Conservation (phyloP, 2,888 invertebrate species). For the Platycheirus albimanus region DNA sequence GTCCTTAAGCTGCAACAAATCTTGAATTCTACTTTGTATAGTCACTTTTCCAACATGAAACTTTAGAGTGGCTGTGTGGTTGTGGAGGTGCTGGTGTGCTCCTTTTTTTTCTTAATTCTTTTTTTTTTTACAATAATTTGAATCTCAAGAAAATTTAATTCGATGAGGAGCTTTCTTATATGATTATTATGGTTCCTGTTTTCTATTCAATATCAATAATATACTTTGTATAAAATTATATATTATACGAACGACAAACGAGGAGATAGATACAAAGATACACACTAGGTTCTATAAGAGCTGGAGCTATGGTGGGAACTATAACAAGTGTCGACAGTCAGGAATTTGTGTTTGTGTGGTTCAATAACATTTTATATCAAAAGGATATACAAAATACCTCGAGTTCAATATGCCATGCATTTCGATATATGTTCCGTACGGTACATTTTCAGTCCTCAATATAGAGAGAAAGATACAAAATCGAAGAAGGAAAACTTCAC, state of each 20-base stretch:
- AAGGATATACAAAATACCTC: slow-evolving; percentile 36
- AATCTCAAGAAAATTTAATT: slow-evolving; percentile 54
- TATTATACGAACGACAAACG: slow-evolving; percentile 26
- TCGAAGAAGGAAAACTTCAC: slow-evolving; percentile 30
- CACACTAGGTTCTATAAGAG: not conserved
- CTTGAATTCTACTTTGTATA: slow-evolving; percentile 35
- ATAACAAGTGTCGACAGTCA: slow-evolving; percentile 68
- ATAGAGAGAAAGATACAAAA: slow-evolving; percentile 30
- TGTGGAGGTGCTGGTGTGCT: not conserved
- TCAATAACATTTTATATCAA: slow-evolving; percentile 68
- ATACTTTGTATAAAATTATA: not conserved
- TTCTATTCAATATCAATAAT: slow-evolving; percentile 51
- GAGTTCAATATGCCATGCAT: slow-evolving; percentile 59
- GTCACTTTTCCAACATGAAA: slow-evolving; percentile 4
- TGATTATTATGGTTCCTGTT: slow-evolving; percentile 29
- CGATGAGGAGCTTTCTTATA: slow-evolving; percentile 17
- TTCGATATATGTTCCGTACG: slow-evolving; percentile 23
- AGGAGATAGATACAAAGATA: not conserved
- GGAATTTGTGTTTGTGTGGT: slow-evolving; percentile 50
- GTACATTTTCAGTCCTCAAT: not conserved
- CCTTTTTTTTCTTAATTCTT: not conserved
- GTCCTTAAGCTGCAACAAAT: slow-evolving; percentile 65
- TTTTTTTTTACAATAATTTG: slow-evolving; percentile 47
- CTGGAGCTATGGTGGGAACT: slow-evolving; percentile 65
- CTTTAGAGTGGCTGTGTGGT: too few relatives aligned